A percentile compares a stretch with the other conserved stretches of the same genome.
These are phyloP conservation scores for Acrocephalus scirpaceus DNA, from an alignment of 2,797 vertebrate species.

Conservation along the genomic window DNA sequence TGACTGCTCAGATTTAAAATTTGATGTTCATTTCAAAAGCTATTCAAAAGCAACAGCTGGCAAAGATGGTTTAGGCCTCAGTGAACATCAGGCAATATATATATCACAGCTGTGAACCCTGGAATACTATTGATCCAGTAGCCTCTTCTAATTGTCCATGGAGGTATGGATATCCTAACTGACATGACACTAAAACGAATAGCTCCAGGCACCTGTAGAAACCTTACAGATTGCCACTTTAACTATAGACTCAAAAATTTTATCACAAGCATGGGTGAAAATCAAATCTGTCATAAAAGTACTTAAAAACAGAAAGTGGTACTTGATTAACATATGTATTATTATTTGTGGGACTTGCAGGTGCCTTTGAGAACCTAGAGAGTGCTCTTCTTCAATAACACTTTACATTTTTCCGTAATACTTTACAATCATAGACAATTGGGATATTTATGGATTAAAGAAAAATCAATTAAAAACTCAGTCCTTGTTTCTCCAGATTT, in stretches of 20 bases:
- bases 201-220: not conserved
- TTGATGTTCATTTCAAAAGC: not conserved
- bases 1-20: slow-evolving; percentile 16
- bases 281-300: not conserved
- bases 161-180: not conserved
- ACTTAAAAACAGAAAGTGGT: not conserved
- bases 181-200: not conserved
- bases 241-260: not conserved
- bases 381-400: not conserved
- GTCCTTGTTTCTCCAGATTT: not conserved
- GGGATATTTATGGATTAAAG: not conserved
- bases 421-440: not conserved
- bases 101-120: slow-evolving; percentile 14
- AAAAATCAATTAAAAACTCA: slow-evolving; percentile 30
- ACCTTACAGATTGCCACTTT: not conserved
- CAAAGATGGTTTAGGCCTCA: not conserved
- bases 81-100: not conserved
- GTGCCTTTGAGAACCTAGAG: not conserved
- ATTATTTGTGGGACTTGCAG: not conserved
- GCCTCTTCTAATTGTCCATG: not conserved
- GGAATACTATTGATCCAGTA: not conserved
- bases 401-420: not conserved
- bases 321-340: not conserved
- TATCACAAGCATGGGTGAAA: not conserved
- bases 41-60: not conserved